Percentiles rank a stretch among this genome's conserved stretches.
These are phyloP conservation scores for Podarcis lilfordi DNA, from an alignment of 2,797 vertebrate species.

Conservation along the genomic window DNA sequence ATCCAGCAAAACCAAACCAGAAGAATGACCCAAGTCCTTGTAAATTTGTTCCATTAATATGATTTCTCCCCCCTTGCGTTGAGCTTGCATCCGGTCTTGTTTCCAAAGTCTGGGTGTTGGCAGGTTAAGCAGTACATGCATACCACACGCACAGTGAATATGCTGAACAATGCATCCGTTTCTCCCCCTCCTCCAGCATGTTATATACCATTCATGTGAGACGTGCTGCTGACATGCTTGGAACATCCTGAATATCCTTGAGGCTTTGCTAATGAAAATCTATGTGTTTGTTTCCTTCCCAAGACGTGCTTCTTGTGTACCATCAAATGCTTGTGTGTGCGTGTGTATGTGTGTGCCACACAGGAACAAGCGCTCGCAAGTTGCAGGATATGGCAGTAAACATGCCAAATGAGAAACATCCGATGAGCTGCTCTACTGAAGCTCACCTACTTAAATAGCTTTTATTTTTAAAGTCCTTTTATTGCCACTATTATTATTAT, in stretches of 20 bases:
- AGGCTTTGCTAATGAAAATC: slow-evolving; percentile 37
- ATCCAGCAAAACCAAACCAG: not conserved
- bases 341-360: not conserved
- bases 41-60: slow-evolving; percentile 47
- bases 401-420: not conserved
- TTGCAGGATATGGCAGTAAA: not conserved
- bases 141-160: slow-evolving; percentile 59
- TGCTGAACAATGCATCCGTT: slow-evolving; percentile 44
- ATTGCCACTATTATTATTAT: not conserved
- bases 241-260: slow-evolving; percentile 37
- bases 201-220: slow-evolving; percentile 48
- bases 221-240: slow-evolving; percentile 64
- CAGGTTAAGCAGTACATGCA: slow-evolving; percentile 66
- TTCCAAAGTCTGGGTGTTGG: slow-evolving; percentile 57
- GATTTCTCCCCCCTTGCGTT: slow-evolving; percentile 32
- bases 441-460: not conserved
- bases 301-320: slow-evolving; percentile 43
- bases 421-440: fast-evolving
- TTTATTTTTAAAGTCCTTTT: not conserved
- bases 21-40: slow-evolving; percentile 7
- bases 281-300: slow-evolving; percentile 16
- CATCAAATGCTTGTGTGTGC: not conserved
- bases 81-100: slow-evolving; percentile 36
- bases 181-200: slow-evolving; percentile 19
- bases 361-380: not conserved